These are phyloP conservation scores for Myrmecophaga tridactyla DNA, from an alignment of 2,113 vertebrate species.

Conservation along the genomic window DNA sequence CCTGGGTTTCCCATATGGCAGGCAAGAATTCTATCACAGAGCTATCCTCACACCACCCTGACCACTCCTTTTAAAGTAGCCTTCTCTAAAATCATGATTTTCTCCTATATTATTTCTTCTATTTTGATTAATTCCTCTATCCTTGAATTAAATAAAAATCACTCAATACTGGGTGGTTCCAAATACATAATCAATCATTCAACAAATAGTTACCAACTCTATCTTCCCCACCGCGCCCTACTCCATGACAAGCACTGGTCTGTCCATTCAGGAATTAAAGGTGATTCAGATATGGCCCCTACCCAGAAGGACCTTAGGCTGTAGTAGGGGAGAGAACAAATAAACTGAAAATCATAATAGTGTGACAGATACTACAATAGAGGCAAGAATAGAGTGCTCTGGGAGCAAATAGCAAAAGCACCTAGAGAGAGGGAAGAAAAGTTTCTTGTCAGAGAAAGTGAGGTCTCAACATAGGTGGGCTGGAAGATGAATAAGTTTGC, in stretches of 20 bases:
- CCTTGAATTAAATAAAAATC: neutral
- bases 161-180: neutral
- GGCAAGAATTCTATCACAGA: too few species aligned
- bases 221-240: too few species aligned
- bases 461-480: neutral
- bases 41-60: too few species aligned
- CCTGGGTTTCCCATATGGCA: too few species aligned
- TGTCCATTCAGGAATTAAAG: too few species aligned
- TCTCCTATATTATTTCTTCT: neutral
- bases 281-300: too few species aligned
- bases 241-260: too few species aligned
- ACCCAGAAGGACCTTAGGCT: neutral
- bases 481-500: neutral
- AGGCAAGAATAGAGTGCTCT: neutral
- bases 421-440: neutral
- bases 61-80: neutral
- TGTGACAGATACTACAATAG: neutral
- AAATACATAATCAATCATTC: too few species aligned
- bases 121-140: neutral
- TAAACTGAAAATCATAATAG: neutral
- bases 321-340: neutral
- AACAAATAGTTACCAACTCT: too few species aligned
- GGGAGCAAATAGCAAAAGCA: neutral
- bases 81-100: neutral
- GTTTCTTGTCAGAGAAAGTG: neutral